Conservation (phyloP, 1,140 invertebrate genomes). For the Saccostrea echinata region DNA sequence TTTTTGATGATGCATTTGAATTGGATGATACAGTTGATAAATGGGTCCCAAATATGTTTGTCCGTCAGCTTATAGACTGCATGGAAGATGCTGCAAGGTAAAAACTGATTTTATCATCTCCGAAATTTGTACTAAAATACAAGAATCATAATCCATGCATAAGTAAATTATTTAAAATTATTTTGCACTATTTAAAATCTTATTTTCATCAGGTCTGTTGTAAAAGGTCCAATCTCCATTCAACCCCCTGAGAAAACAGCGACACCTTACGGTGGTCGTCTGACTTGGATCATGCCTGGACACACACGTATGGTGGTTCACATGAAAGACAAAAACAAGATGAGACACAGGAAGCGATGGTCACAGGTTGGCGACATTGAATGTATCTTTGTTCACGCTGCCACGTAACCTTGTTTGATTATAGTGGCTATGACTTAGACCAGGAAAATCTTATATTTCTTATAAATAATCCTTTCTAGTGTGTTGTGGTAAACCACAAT, state of each 20-base stretch:
- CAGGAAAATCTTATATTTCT: background rate
- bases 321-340: constrained; percentile 79
- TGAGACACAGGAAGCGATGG: constrained; percentile 79
- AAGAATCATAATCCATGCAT: background rate
- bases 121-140: background rate
- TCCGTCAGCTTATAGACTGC: constrained; percentile 94
- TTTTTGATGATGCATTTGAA: constrained; percentile 98
- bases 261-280: constrained; percentile 78
- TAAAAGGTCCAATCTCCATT: constrained; percentile 72
- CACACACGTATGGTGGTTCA: constrained; percentile 77
- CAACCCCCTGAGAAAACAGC: constrained; percentile 71
- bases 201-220: constrained; percentile 74
- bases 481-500: background rate
- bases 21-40: constrained; percentile 95
- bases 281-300: constrained; percentile 78
- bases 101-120: constrained; percentile 86
- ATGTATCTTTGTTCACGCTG: background rate
- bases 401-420: too few species aligned
- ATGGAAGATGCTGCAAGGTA: constrained; percentile 96
- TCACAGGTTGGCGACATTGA: constrained; percentile 76
- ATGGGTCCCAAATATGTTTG: constrained; percentile 98
- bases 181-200: too few species aligned
- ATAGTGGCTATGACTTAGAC: background rate
- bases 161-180: too few species aligned
- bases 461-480: background rate